Conservation (phyloP, 2,113 vertebrate genomes). For the Tetraodon nigroviridis region DNA sequence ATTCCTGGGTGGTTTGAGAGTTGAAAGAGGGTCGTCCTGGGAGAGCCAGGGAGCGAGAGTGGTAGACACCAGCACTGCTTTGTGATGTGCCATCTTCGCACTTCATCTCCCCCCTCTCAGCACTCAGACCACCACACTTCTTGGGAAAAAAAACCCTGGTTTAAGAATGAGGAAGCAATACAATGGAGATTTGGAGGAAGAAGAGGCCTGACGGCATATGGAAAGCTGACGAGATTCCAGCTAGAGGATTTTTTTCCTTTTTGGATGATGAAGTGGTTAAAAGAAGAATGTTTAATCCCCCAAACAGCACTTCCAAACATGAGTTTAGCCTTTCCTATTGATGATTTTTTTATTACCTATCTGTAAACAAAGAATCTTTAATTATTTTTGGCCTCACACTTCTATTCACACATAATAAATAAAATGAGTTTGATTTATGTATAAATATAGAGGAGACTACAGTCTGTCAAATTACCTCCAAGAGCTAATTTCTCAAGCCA, state of each 20-base stretch:
- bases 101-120: not conserved
- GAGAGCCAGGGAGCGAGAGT: conserved; percentile 44
- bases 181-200: conserved; percentile 25
- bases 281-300: conserved; percentile 26
- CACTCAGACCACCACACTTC: conserved; percentile 6
- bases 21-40: conserved; percentile 68
- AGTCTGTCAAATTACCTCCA: too few species aligned
- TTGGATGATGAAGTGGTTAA: conserved; percentile 29
- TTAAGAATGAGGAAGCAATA: conserved; percentile 42
- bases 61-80: conserved; percentile 30
- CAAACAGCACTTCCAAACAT: not conserved
- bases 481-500: too few species aligned
- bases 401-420: too few species aligned
- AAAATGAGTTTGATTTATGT: too few species aligned
- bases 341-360: too few species aligned
- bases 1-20: conserved; percentile 80
- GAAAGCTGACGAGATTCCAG: conserved; percentile 7
- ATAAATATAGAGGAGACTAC: not conserved
- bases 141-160: conserved; percentile 49
- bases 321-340: too few species aligned
- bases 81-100: conserved; percentile 24
- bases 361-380: too few species aligned
- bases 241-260: conserved; percentile 53
- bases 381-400: not conserved
- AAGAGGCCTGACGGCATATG: conserved; percentile 15